These are phyloP conservation scores for Lapara coniferarum DNA, from an alignment of 2,888 invertebrate genomes.

Conservation along the genomic window DNA sequence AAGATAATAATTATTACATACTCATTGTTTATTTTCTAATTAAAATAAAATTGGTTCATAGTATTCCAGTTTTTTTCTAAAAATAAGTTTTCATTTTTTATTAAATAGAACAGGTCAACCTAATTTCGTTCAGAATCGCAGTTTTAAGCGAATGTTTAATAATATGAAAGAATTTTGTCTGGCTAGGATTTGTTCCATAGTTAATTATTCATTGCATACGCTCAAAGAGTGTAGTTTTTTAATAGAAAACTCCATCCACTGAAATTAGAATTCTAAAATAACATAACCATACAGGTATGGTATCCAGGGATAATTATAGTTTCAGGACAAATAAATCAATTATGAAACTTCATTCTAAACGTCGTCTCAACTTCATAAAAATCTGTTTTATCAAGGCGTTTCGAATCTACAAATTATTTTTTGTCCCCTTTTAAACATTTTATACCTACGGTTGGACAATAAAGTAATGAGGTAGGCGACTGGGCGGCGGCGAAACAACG, in stretches of 20 bases:
- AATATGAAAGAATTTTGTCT: not conserved
- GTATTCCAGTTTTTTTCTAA: no score
- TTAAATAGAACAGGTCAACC: no score
- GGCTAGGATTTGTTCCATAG: not conserved
- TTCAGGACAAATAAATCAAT: not conserved
- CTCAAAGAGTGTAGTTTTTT: not conserved
- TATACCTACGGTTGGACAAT: slow-evolving; percentile 68
- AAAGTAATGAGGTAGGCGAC: slow-evolving; percentile 72
- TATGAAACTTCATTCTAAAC: slow-evolving; percentile 3
- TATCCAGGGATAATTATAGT: no score
- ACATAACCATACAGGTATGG: not conserved
- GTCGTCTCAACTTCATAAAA: slow-evolving; percentile 23
- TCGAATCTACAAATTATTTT: slow-evolving; percentile 23
- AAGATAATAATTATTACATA: no score
- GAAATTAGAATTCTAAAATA: not conserved
- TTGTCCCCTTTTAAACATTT: slow-evolving; percentile 46
- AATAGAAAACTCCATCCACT: no score
- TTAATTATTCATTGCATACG: not conserved
- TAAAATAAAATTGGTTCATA: no score
- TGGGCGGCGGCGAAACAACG: slow-evolving; percentile 59
- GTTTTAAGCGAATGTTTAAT: no score
- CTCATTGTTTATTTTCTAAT: no score
- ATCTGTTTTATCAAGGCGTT: slow-evolving; percentile 10
- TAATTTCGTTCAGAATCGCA: no score
- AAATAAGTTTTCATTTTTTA: no score